A percentile compares a stretch with the other conserved stretches of the same genome.
phyloP scores from a whole-genome alignment of 2,113 vertebrate species.

The Hyaena hyaena region DNA sequence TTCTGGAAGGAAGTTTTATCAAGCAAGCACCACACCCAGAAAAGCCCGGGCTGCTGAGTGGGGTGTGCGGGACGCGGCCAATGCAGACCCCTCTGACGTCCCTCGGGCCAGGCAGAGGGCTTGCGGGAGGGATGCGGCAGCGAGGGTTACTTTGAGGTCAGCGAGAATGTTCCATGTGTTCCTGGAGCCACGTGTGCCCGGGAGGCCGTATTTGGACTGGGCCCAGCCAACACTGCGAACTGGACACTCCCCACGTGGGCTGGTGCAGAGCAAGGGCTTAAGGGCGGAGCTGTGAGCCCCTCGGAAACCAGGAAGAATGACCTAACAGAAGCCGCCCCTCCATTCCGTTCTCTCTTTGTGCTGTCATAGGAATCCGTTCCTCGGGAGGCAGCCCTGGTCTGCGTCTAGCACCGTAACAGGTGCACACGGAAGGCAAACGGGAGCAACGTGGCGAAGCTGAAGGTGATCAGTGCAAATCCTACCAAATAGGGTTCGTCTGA shows the following conservation, averaged over 20 bases:
- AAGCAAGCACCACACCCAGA: not conserved
- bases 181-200: not conserved
- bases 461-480: not conserved
- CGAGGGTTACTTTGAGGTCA: not conserved
- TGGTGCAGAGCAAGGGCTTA: fast-evolving
- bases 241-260: not conserved
- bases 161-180: not conserved
- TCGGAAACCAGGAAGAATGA: not conserved
- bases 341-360: not conserved
- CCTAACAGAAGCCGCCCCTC: fast-evolving
- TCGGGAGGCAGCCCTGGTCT: not conserved
- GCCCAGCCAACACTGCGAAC: fast-evolving
- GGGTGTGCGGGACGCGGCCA: not conserved
- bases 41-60: not conserved
- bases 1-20: not conserved
- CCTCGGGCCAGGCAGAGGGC: not conserved
- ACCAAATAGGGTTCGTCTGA: not conserved
- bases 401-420: fast-evolving
- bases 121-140: not conserved
- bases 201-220: not conserved
- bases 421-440: fast-evolving
- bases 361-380: not conserved
- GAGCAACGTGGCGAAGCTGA: not conserved
- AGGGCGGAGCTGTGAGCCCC: not conserved
- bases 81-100: fast-evolving